These are phyloP conservation scores for Opisthocomus hoazin DNA, from an alignment of 2,113 vertebrate genomes.

Conservation along the genomic window DNA sequence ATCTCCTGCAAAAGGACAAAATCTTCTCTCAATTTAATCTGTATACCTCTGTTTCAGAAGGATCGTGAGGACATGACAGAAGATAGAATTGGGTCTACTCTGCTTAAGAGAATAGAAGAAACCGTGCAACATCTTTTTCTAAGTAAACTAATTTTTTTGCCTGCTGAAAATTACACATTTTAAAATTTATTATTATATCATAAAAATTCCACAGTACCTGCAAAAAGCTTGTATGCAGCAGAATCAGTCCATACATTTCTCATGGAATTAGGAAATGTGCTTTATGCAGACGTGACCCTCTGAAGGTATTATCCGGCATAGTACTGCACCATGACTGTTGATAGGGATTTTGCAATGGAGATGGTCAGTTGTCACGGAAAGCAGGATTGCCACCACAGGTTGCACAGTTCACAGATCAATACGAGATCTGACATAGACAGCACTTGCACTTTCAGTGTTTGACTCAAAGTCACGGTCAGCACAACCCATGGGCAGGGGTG, in stretches of 20 bases:
- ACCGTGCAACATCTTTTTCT: neutral
- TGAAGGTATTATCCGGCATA: neutral
- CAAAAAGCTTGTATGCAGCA: neutral
- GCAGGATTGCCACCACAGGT: neutral
- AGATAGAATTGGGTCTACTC: neutral
- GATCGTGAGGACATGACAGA: rapidly evolving
- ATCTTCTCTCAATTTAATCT: neutral
- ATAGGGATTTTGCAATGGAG: neutral
- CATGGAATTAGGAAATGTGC: neutral
- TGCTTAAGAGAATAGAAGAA: neutral
- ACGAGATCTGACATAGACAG: neutral
- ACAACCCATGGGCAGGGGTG: neutral
- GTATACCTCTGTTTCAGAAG: neutral
- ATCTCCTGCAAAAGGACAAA: neutral
- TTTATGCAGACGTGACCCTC: neutral
- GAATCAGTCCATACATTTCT: neutral
- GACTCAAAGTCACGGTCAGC: neutral
- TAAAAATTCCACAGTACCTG: neutral
- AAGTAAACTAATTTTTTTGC: neutral
- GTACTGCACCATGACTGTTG: neutral
- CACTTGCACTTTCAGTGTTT: neutral
- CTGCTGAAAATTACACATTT: neutral
- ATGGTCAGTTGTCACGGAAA: neutral
- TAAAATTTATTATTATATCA: neutral
- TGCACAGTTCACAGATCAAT: neutral